phyloP scores from a whole-genome alignment of 2,888 invertebrate genomes.

The Pilophorus perplexus region DNA sequence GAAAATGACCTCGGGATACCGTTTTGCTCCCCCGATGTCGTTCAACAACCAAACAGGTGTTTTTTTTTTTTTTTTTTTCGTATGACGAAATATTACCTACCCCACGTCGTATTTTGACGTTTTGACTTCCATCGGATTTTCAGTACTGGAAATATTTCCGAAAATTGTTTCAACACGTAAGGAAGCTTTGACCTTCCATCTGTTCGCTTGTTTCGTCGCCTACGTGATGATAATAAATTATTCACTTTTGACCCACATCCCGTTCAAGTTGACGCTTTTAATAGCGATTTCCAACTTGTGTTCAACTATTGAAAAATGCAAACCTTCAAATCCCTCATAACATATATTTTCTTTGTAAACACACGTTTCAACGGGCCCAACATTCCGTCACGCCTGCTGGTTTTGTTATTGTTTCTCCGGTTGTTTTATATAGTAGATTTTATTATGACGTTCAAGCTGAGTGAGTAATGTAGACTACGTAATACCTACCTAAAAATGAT shows the following conservation, averaged over 20 bases:
- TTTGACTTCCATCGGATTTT: no score
- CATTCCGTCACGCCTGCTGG: no score
- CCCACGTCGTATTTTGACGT: not conserved
- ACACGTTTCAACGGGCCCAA: no score
- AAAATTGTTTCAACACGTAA: no score
- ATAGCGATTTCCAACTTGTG: not conserved
- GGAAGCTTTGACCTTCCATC: constrained; percentile 12
- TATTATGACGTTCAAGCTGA: no score
- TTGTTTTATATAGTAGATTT: no score
- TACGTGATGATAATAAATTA: constrained; percentile 5
- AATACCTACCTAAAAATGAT: no score
- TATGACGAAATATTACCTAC: not conserved
- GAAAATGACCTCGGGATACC: constrained; percentile 9
- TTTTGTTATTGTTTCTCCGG: no score
- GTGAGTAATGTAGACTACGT: no score
- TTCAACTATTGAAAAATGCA: not conserved
- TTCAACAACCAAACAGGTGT: constrained; percentile 18
- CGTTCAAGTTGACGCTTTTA: not conserved
- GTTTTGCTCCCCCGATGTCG: constrained; percentile 19
- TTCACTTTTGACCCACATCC: constrained; percentile 8
- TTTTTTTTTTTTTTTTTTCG: constrained; percentile 7
- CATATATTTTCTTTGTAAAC: no score
- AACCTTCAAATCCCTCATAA: not conserved
- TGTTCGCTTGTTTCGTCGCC: not conserved
- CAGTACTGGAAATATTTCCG: not conserved